Conservation (phyloP, 2,888 invertebrate species). For the Phyllotreta cruciferae region DNA sequence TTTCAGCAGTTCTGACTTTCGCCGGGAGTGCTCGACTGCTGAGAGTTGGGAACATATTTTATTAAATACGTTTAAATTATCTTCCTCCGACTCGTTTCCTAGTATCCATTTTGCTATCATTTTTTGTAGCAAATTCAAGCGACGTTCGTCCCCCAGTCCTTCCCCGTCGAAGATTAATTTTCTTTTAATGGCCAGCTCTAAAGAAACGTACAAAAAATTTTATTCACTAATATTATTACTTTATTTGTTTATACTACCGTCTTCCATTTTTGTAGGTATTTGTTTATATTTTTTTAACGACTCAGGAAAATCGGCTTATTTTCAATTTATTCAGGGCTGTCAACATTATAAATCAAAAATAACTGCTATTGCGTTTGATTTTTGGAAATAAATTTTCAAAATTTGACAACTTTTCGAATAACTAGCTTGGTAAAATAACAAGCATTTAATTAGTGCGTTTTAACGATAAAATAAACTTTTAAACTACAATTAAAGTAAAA, state of each 20-base stretch:
- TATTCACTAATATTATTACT: background rate
- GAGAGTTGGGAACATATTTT: slow-evolving; percentile 81
- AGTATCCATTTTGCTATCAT: slow-evolving; percentile 82
- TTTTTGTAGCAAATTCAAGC: slow-evolving; percentile 83
- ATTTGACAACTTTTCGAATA: too few species aligned
- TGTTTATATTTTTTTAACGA: too few species aligned
- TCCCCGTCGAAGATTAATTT: slow-evolving; percentile 94
- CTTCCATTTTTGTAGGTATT: background rate
- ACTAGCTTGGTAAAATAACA: too few species aligned
- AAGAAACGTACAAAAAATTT: slow-evolving; percentile 47
- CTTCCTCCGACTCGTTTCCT: slow-evolving; percentile 68
- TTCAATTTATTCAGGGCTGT: too few species aligned
- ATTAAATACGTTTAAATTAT: slow-evolving; percentile 72
- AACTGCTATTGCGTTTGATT: too few species aligned
- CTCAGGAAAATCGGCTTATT: too few species aligned
- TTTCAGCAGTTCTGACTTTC: slow-evolving; percentile 79
- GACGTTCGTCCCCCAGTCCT: slow-evolving; percentile 93
- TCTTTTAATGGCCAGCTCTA: slow-evolving; percentile 93
- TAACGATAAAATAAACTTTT: too few species aligned
- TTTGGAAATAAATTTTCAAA: too few species aligned
- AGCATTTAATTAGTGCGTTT: too few species aligned
- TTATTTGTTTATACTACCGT: background rate
- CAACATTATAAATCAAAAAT: too few species aligned
- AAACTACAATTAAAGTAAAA: too few species aligned
- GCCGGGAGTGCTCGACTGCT: slow-evolving; percentile 87